Percentiles rank a stretch among this genome's conserved stretches.
Evolutionary conservation across 2,113 vertebrate species (phyloP).

Genomic region (Xiphorhynchus elegans): DNA sequence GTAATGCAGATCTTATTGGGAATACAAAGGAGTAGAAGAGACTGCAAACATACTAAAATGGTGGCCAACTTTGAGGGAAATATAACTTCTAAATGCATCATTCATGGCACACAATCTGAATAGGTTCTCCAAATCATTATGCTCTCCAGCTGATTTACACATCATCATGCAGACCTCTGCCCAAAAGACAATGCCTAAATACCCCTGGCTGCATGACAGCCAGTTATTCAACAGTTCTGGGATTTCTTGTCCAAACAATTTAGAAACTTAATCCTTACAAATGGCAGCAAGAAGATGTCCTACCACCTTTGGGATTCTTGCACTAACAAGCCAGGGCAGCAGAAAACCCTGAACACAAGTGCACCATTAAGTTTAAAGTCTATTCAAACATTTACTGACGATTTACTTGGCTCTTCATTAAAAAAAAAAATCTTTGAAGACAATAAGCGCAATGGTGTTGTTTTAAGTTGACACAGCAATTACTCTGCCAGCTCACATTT

Average conservation of each 20-base stretch:
- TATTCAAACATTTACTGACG: background rate
- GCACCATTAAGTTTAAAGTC: background rate
- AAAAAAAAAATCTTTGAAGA: background rate
- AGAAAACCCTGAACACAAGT: background rate
- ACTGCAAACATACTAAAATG: background rate
- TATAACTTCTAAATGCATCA: background rate
- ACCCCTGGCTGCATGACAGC: rapidly evolving
- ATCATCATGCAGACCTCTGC: background rate
- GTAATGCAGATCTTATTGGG: background rate
- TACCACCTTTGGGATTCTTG: background rate
- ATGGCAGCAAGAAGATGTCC: background rate
- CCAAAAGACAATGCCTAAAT: background rate
- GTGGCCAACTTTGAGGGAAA: background rate
- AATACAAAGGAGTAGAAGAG: background rate
- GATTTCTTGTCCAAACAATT: background rate
- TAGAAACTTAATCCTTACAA: background rate
- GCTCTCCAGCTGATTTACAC: background rate
- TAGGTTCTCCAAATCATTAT: background rate
- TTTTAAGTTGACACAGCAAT: background rate
- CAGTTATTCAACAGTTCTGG: background rate
- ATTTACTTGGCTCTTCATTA: background rate
- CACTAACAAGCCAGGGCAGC: background rate
- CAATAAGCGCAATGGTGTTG: background rate
- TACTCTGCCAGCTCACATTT: background rate
- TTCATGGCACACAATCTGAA: background rate